Evolutionary conservation across 2,797 vertebrate genomes (phyloP).

Genomic region (Helostoma temminkii): DNA sequence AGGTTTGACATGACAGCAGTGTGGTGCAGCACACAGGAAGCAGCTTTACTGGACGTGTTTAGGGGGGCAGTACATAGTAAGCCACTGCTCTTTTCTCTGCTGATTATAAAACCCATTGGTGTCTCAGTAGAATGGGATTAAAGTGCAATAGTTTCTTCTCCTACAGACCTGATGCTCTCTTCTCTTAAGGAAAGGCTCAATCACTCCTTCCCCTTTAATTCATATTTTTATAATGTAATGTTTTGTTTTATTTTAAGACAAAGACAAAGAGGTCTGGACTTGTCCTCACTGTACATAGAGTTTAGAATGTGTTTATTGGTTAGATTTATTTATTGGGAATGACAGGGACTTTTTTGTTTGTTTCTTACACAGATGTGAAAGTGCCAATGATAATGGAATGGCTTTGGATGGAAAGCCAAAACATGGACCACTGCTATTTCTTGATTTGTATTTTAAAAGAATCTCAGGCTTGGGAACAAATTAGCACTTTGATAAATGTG

Average conservation of each 20-base stretch:
- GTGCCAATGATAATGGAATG: conserved; percentile 71
- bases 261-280: conserved; percentile 37
- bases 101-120: conserved; percentile 56
- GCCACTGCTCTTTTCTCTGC: conserved; percentile 39
- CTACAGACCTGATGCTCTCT: conserved; percentile 57
- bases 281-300: conserved; percentile 63
- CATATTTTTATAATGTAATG: conserved; percentile 79
- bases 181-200: conserved; percentile 55
- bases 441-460: conserved; percentile 70
- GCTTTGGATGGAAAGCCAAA: conserved; percentile 48
- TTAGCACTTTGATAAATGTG: conserved; percentile 75
- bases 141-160: conserved; percentile 82
- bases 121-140: conserved; percentile 65
- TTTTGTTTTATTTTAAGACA: conserved; percentile 68
- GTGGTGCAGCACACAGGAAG: conserved; percentile 15
- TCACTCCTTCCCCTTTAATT: conserved; percentile 73
- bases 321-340: conserved; percentile 73
- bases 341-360: conserved; percentile 64
- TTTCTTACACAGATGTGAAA: conserved; percentile 68
- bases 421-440: conserved; percentile 58
- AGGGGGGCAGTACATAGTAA: conserved; percentile 36
- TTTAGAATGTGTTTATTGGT: conserved; percentile 54
- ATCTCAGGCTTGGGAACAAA: conserved; percentile 76
- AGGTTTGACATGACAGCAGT: conserved; percentile 17
- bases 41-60: conserved; percentile 9